These are phyloP conservation scores for Hyaena hyaena DNA, from an alignment of 2,113 vertebrate species.

Conservation along the genomic window DNA sequence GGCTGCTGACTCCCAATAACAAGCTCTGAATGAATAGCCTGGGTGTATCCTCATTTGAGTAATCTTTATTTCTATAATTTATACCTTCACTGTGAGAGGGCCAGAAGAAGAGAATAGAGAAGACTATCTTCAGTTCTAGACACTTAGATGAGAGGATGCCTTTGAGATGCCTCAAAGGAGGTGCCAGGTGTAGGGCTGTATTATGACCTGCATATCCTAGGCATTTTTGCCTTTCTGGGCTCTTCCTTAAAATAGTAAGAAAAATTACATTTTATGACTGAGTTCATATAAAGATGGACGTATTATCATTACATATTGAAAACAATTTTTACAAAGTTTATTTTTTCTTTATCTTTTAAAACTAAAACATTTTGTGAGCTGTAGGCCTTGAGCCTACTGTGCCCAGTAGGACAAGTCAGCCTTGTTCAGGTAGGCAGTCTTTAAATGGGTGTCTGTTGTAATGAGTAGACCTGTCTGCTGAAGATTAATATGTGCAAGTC, in stretches of 20 bases:
- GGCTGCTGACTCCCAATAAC: neutral
- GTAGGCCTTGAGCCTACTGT: neutral
- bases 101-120: neutral
- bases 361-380: neutral
- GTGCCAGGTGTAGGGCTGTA: neutral
- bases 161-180: neutral
- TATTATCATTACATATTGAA: neutral
- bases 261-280: constrained; percentile 7
- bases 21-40: neutral
- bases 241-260: neutral
- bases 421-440: neutral
- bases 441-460: neutral
- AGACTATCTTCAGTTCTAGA: neutral
- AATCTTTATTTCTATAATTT: neutral
- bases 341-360: neutral
- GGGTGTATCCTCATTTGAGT: neutral
- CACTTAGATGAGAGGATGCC: neutral
- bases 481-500: neutral
- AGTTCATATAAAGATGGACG: neutral
- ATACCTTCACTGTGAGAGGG: neutral
- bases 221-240: neutral
- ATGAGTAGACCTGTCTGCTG: fast-evolving
- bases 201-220: neutral
- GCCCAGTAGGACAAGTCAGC: neutral
- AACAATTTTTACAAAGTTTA: neutral